phyloP scores from a whole-genome alignment of 1,140 invertebrate genomes.

The Cyphomyrmex costatus region DNA sequence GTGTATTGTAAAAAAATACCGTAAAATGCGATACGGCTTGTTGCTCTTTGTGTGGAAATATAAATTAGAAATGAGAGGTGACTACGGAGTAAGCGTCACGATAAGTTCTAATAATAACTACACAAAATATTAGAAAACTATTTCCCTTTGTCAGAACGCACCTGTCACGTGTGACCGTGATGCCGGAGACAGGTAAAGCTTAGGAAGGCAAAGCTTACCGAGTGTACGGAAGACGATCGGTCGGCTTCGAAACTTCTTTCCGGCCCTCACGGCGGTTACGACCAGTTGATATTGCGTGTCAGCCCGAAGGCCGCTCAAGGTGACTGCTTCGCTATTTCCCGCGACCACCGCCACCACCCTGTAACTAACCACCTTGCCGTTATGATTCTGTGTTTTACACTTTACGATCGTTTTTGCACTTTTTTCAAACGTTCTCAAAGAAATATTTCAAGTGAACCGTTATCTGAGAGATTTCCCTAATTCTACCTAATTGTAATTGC shows the following conservation, averaged over 20 bases:
- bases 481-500: neutral
- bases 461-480: neutral
- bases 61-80: neutral
- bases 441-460: neutral
- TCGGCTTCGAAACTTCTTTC: constrained; percentile 92
- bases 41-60: neutral
- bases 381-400: constrained; percentile 78
- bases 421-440: neutral
- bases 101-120: constrained; percentile 21
- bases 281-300: constrained; percentile 95
- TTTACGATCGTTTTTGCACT: too few relatives aligned
- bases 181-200: constrained; percentile 50
- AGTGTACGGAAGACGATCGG: constrained; percentile 95
- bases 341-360: constrained; percentile 95
- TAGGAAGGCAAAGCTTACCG: constrained; percentile 88
- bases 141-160: constrained; percentile 54
- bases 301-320: constrained; percentile 92
- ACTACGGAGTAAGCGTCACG: constrained; percentile 6
- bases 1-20: neutral
- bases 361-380: constrained; percentile 91
- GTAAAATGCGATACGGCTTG: neutral
- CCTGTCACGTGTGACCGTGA: constrained; percentile 58
- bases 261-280: constrained; percentile 92
- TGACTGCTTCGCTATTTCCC: constrained; percentile 94
- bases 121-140: constrained; percentile 12